Percentiles rank a stretch among this genome's conserved stretches.
These are phyloP conservation scores for Conomelus anceps DNA, from an alignment of 2,888 invertebrate genomes.

Conservation along the genomic window DNA sequence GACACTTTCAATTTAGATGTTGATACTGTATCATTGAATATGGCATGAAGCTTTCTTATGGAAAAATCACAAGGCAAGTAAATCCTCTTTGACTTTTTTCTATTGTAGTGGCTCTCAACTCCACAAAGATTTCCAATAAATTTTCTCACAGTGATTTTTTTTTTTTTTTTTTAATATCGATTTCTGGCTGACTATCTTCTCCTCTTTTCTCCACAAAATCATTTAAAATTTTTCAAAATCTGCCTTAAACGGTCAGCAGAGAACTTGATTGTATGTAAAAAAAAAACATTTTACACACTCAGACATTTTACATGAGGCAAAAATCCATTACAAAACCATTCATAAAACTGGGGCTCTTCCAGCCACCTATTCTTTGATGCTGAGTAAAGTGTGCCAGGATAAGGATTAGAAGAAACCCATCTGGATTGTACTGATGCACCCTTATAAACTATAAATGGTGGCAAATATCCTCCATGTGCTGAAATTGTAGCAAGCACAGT, in stretches of 20 bases:
- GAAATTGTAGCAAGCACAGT: conserved; percentile 34
- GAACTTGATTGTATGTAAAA: background rate
- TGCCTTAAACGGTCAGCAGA: background rate
- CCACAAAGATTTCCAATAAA: background rate
- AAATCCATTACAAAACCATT: conserved; percentile 19
- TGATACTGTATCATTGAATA: background rate
- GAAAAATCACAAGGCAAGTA: background rate
- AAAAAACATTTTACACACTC: conserved; percentile 4
- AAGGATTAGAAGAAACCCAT: conserved; percentile 30
- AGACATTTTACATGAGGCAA: conserved; percentile 20
- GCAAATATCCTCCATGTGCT: conserved; percentile 21
- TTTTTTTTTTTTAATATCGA: background rate
- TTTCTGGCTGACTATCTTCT: background rate
- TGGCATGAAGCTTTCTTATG: background rate
- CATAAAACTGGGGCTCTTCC: conserved; percentile 30
- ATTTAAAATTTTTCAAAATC: background rate
- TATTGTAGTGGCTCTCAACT: background rate
- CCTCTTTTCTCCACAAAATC: background rate
- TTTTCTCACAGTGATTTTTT: background rate
- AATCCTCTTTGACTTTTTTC: background rate
- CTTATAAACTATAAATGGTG: conserved; percentile 36
- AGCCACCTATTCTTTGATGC: conserved; percentile 36
- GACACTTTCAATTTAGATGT: background rate
- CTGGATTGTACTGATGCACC: conserved; percentile 34
- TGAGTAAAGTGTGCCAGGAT: conserved; percentile 33